Evolutionary conservation across 2,113 vertebrate genomes (phyloP).

Genomic region (Thomomys bottae): DNA sequence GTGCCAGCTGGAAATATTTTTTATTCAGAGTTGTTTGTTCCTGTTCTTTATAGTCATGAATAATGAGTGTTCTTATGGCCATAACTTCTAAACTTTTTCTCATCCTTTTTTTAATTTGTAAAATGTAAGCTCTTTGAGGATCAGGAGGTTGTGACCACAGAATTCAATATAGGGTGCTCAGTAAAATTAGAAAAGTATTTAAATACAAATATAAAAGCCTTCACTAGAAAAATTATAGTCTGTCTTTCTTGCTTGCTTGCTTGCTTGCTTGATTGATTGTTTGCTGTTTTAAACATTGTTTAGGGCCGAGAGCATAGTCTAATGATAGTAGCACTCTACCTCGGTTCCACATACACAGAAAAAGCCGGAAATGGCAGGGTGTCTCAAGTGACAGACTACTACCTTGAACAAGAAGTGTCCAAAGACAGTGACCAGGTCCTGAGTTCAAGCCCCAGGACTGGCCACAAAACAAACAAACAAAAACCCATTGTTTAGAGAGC

Average conservation of each 20-base stretch:
- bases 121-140: neutral
- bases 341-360: too few species aligned
- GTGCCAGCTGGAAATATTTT: too few species aligned
- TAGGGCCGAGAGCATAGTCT: too few species aligned
- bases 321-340: too few species aligned
- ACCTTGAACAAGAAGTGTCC: too few species aligned
- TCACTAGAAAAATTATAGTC: neutral
- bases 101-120: neutral
- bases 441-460: too few species aligned
- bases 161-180: neutral
- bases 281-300: neutral
- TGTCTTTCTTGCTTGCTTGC: neutral
- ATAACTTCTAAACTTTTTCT: neutral
- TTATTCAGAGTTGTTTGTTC: neutral
- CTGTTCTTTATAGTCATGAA: neutral
- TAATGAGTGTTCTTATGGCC: neutral
- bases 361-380: too few species aligned
- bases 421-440: too few species aligned
- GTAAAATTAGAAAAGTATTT: conserved; percentile 23
- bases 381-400: too few species aligned
- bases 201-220: neutral
- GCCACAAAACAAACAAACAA: too few species aligned
- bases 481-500: too few species aligned
- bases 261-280: conserved; percentile 24
- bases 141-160: neutral